Conservation (phyloP, 2,888 invertebrate species). For the Agrochola lota region DNA sequence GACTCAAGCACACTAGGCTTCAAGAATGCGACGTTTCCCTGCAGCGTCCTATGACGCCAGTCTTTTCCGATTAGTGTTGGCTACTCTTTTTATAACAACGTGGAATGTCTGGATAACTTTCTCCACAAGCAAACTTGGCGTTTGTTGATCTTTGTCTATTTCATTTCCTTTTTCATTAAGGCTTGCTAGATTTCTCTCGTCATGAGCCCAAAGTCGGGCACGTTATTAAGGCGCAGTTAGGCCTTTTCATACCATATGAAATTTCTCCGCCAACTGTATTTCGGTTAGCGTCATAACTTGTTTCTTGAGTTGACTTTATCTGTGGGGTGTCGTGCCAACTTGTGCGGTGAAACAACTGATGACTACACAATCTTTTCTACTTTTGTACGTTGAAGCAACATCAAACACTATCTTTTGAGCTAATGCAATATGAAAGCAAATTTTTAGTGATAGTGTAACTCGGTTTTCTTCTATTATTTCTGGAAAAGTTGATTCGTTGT, state of each 20-base stretch:
- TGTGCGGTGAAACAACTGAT: conserved; percentile 42
- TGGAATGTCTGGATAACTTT: conserved; percentile 31
- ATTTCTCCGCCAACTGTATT: conserved; percentile 36
- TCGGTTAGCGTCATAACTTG: conserved; percentile 47
- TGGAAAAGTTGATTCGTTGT: conserved; percentile 11
- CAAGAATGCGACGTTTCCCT: conserved; percentile 38
- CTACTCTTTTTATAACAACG: conserved; percentile 9
- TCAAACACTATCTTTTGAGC: conserved; percentile 24
- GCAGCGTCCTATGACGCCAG: conserved; percentile 40
- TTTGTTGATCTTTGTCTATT: conserved; percentile 9
- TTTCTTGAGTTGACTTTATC: conserved; percentile 58
- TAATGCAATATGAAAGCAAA: conserved; percentile 10
- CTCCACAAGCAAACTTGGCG: not conserved
- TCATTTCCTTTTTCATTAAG: conserved; percentile 9
- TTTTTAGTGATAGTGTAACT: not conserved
- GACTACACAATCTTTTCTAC: conserved; percentile 26
- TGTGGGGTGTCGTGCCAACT: conserved; percentile 41
- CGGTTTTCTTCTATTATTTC: not conserved
- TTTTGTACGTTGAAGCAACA: conserved; percentile 11
- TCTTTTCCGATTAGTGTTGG: conserved; percentile 26
- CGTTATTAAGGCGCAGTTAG: not conserved
- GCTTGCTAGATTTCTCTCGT: not conserved
- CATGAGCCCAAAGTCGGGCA: not conserved
- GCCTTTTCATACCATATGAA: conserved; percentile 20
- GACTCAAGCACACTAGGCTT: conserved; percentile 52